Evolutionary conservation across 2,888 invertebrate species (phyloP).

Genomic region (Lasioglossum villosulum): DNA sequence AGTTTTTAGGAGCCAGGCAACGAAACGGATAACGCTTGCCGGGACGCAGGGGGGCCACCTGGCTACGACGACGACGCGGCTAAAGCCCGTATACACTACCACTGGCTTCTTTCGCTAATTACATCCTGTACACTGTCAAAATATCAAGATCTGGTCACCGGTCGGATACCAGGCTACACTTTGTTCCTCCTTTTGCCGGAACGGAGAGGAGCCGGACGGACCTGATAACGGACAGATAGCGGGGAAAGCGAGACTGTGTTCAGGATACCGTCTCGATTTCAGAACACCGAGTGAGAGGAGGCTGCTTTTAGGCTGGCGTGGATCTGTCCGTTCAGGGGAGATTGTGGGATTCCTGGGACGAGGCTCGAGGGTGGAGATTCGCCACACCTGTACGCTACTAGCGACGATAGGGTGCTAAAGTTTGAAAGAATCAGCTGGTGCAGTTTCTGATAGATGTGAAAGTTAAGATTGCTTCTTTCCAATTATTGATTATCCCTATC

Average conservation of each 20-base stretch:
- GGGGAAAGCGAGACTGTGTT: conserved; percentile 24
- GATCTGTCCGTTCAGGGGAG: neutral
- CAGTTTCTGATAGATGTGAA: neutral
- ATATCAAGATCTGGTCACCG: conserved; percentile 47
- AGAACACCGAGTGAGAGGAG: neutral
- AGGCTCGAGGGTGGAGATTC: neutral
- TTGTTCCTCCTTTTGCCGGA: conserved; percentile 26
- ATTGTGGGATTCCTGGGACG: neutral
- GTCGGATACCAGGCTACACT: conserved; percentile 16
- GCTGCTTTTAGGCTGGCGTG: neutral
- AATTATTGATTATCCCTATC: neutral
- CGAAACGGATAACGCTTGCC: conserved; percentile 38
- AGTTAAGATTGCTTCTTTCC: neutral
- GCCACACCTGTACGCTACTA: neutral
- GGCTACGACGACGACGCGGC: neutral
- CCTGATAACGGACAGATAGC: conserved; percentile 28
- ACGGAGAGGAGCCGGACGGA: neutral
- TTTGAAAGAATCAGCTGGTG: neutral
- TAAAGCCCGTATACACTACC: conserved; percentile 1
- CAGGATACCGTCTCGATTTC: conserved; percentile 11
- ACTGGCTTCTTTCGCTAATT: conserved; percentile 39
- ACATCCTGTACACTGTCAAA: conserved; percentile 55
- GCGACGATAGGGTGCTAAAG: neutral
- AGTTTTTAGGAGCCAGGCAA: conserved; percentile 24
- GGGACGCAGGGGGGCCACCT: conserved; percentile 15